phyloP scores from a whole-genome alignment of 2,888 invertebrate species.

The Tipula helvola region DNA sequence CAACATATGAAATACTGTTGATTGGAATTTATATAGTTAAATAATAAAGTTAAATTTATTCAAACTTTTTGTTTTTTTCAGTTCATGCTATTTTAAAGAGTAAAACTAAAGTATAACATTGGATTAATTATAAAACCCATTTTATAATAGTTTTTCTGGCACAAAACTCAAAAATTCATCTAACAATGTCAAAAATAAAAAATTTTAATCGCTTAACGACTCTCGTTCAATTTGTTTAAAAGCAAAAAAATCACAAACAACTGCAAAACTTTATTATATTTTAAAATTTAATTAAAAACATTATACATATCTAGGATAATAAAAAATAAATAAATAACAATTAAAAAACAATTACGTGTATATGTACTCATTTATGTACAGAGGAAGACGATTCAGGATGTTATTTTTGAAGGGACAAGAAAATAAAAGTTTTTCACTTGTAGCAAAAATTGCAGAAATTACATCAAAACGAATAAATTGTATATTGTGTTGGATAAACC shows the following conservation, averaged over 20 bases:
- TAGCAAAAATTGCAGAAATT: background rate
- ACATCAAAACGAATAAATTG: background rate
- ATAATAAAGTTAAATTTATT: no score
- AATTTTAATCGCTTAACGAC: background rate
- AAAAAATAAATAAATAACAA: background rate
- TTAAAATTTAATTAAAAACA: background rate
- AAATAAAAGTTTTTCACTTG: background rate
- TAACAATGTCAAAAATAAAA: background rate
- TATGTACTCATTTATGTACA: background rate
- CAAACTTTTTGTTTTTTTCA: no score
- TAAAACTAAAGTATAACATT: no score
- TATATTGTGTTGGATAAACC: background rate
- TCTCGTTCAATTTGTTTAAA: no score
- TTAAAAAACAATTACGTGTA: background rate
- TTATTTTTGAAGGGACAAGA: background rate
- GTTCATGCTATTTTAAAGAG: no score
- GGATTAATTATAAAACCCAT: no score
- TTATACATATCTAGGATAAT: background rate
- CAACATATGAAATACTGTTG: no score
- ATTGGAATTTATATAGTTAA: no score
- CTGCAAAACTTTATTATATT: background rate
- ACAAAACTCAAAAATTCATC: background rate
- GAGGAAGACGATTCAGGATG: background rate
- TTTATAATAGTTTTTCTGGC: no score
- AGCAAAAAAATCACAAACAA: no score